Evolutionary conservation across 2,888 invertebrate genomes (phyloP), one percentile per base, ranked within the genome.

Genomic region (Cephus pulcher): DNA sequence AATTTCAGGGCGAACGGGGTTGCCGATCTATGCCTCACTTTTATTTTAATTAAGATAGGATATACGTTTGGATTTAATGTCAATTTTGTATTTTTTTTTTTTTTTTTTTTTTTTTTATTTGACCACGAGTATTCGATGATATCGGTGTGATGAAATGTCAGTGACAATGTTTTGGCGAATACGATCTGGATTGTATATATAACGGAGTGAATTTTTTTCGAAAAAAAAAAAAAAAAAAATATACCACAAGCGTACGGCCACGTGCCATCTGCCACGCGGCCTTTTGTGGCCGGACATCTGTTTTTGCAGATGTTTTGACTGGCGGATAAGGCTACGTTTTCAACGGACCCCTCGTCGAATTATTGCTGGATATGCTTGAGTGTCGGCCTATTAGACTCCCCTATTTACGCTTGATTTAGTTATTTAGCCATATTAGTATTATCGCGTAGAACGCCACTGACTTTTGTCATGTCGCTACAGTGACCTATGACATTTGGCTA

Each of bases 271-370:
- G 86, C 81, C 77, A 78, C 73, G 56, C 34, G 12, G 68, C 73
- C 37, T 69, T 76, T 35, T 32, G 84, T 80, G 79, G 80, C 74
- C 30, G 40, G 73, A 80, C 85, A 86, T 85, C 86, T 85, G 85
- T 80, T 82, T 85, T 82, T 78, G 83, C 85, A 86, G 80, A 85
- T 85, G 85, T 82, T 80, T 79, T 80, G 68, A 79, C 82, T 56
- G 40, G 40, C 40, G 40, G 40, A 56, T 15, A 56, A 15, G 40
- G 40, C 40, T 56, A 15, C 23, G 40, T 56, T 56, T 56, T 56
- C 23, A 56, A 56, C 40, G 40, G 23, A 56, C 40, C 40, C 40
- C 40, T 56, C 40, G 40, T 23, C 40, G 40, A 56, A 56, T 56
- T 56, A 56, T 56, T 56, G 40, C 40, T 56, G 40, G 23, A 56